Conservation (phyloP, 1,140 invertebrate species). For the Neodiprion pinetum region DNA sequence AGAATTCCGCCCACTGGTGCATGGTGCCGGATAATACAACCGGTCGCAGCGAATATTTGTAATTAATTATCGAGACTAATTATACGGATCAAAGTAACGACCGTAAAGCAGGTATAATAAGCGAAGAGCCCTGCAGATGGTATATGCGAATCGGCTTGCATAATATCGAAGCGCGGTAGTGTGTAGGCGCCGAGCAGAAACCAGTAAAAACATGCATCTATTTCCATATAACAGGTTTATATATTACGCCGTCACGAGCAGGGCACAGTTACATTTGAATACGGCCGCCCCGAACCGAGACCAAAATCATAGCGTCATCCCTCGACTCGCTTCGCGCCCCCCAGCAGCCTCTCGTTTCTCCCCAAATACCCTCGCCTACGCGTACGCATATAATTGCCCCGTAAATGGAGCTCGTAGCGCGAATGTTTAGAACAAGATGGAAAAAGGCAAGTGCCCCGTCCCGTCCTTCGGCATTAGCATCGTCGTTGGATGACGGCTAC, state of each 20-base stretch:
- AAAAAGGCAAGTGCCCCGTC: too few relatives aligned
- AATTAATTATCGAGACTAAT: neutral
- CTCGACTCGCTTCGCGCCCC: neutral
- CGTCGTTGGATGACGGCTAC: too few relatives aligned
- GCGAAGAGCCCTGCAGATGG: constrained; percentile 4
- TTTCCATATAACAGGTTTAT: constrained; percentile 64
- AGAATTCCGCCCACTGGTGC: neutral
- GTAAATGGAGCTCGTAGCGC: too few relatives aligned
- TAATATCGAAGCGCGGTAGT: constrained; percentile 23
- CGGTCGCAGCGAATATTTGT: neutral
- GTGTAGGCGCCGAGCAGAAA: constrained; percentile 33
- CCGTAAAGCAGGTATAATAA: neutral
- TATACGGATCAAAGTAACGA: constrained; percentile 4
- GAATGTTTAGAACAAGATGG: too few relatives aligned
- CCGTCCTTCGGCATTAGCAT: too few relatives aligned
- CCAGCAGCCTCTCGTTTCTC: too few relatives aligned
- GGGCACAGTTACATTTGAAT: constrained; percentile 62
- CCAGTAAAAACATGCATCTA: constrained; percentile 62
- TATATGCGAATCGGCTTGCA: constrained; percentile 7
- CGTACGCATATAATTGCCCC: too few relatives aligned
- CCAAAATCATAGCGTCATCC: neutral
- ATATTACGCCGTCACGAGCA: constrained; percentile 59
- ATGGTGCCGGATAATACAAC: neutral
- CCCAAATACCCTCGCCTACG: too few relatives aligned
- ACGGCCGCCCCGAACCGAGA: constrained; percentile 30